Conservation (phyloP, 1,140 invertebrate species). For the Lethocerus indicus region DNA sequence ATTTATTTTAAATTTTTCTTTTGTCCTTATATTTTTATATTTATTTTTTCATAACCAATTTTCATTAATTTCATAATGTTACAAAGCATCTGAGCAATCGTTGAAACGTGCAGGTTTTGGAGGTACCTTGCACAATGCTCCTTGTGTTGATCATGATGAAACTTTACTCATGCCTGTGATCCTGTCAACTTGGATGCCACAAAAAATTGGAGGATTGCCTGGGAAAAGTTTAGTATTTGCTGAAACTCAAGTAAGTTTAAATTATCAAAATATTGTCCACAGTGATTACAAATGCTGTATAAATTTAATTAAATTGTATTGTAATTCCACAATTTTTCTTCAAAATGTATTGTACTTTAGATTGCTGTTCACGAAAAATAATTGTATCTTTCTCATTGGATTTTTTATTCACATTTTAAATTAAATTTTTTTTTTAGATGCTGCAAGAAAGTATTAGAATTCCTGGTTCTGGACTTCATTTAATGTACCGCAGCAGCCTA, state of each 20-base stretch:
- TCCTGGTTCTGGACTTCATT: slow-evolving; percentile 75
- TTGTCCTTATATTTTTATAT: no score
- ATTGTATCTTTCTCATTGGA: neutral
- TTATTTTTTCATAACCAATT: no score
- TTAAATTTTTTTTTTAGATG: slow-evolving; percentile 42
- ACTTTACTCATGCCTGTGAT: slow-evolving; percentile 62
- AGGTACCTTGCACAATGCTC: slow-evolving; percentile 20
- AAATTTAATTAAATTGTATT: no score
- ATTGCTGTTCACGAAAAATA: neutral
- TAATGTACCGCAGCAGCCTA: slow-evolving; percentile 86
- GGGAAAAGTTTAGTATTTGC: slow-evolving; percentile 68
- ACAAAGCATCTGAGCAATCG: no score
- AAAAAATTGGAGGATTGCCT: slow-evolving; percentile 63
- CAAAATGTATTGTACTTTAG: neutral
- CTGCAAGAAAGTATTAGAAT: slow-evolving; percentile 87
- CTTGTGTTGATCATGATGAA: slow-evolving; percentile 74
- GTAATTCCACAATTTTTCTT: slow-evolving; percentile 5
- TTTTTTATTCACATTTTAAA: neutral
- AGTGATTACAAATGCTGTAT: no score
- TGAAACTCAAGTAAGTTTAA: slow-evolving; percentile 57
- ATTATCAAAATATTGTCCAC: slow-evolving; percentile 3
- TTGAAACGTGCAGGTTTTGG: slow-evolving; percentile 13
- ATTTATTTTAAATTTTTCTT: no score
- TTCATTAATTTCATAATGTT: no score
- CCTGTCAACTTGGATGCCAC: slow-evolving; percentile 69